Base-by-base conservation (phyloP, 2,113 vertebrate species). In the Neolamprologus sp. region DNA sequence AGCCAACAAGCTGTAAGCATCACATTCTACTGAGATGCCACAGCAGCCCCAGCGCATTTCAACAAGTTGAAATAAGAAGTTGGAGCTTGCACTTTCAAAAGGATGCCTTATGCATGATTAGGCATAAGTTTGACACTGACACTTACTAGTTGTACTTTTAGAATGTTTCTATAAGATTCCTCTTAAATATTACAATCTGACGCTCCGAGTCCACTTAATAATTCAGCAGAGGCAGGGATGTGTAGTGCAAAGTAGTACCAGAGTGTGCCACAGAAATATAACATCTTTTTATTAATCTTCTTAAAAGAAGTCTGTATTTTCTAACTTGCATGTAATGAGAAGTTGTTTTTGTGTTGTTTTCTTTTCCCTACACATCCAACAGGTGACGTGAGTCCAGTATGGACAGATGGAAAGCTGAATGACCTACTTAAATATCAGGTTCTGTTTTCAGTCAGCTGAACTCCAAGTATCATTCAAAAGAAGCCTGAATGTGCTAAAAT, bases 321-420 rank as follows among this genome's bases (percentile, higher is more conserved):
- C 23, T 49, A 75, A 30, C 9, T 75, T 49, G 71, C 9, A 7
- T 3, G 11, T 49, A 16, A 49, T 5, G 2, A 49, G 14, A 0
- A 47, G 42, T 30, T 78, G 16, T 49, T 78, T 78, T 17, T 28
- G 14, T 47, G 40, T 42, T 26, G 5, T 47, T 71, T 71, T 23
- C n/a, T 45, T 45, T 73, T 73, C 3, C 40, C 68, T 47, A 28
- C 23, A 75, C 40, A 47, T 47, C 68, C 68, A 75, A 47, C 40
- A 47, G 23, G 68, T 85, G 65, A 85, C n/a, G 8, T 65, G 35
- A 84, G 78, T 83, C 82, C 85, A 90, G 35, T 37, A 49, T 7
- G 53, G 85, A 82, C 89, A 94, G 91, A 94, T 91, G 79, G 92
- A 23, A 90, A 87, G 80, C 88, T 49, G 87, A 91, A 88, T 91